These are phyloP conservation scores for Pteropus rufus DNA, from an alignment of 2,797 vertebrate genomes.

Conservation along the genomic window DNA sequence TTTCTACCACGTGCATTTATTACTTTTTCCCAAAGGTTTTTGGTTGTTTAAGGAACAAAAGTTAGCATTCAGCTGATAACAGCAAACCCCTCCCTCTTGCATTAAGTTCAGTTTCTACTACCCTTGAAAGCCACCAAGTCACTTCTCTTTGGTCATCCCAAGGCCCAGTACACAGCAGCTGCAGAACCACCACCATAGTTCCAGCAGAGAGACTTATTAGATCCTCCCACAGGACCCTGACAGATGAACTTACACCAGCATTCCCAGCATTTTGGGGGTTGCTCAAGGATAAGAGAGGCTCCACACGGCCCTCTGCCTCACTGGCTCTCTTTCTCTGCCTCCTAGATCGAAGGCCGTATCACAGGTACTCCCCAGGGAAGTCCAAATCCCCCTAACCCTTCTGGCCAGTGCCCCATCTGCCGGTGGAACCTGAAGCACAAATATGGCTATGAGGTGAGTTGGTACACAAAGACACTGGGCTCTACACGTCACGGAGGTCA, in stretches of 20 bases:
- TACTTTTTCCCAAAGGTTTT: neutral
- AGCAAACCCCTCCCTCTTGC: neutral
- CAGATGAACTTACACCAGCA: neutral
- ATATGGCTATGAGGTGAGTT: slow-evolving; percentile 93
- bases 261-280: neutral
- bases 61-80: neutral
- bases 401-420: slow-evolving; percentile 96
- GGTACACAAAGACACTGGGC: fast-evolving
- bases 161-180: neutral
- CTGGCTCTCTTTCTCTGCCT: slow-evolving; percentile 41
- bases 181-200: neutral
- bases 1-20: neutral
- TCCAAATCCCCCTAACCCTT: slow-evolving; percentile 90
- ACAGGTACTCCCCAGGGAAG: slow-evolving; percentile 70
- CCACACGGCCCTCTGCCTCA: neutral
- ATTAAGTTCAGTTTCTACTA: neutral
- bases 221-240: neutral
- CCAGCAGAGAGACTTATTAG: neutral
- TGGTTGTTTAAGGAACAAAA: slow-evolving; percentile 6
- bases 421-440: slow-evolving; percentile 97
- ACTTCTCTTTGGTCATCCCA: neutral
- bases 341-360: slow-evolving; percentile 91
- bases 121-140: neutral
- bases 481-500: fast-evolving
- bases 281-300: neutral